phyloP scores from a whole-genome alignment of 2,113 vertebrate genomes.

The Motacilla alba region DNA sequence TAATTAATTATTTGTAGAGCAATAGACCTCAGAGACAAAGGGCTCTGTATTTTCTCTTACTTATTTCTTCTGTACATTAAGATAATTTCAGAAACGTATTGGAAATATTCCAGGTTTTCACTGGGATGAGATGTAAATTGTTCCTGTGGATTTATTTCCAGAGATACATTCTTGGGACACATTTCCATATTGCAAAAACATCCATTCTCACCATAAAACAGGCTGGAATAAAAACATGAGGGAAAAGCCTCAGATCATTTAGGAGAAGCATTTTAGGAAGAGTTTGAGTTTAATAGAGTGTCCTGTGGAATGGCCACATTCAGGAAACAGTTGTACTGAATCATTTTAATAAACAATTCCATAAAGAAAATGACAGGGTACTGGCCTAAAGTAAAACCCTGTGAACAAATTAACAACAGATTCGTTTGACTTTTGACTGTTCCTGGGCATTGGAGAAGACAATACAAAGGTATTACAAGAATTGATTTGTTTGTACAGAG shows the following conservation, averaged over 20 bases:
- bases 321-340: not conserved
- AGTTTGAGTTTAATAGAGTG: not conserved
- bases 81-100: not conserved
- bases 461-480: not conserved
- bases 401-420: not conserved
- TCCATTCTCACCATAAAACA: not conserved
- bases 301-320: not conserved
- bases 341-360: not conserved
- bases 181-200: not conserved
- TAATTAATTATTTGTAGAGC: conserved; percentile 54
- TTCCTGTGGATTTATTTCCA: not conserved
- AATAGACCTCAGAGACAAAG: conserved; percentile 3
- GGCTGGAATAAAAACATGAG: not conserved
- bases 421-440: not conserved
- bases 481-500: not conserved
- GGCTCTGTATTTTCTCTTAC: not conserved
- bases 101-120: not conserved
- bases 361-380: not conserved
- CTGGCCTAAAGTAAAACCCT: not conserved
- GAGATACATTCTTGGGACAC: not conserved
- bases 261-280: not conserved
- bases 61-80: not conserved
- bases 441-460: not conserved
- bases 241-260: not conserved
- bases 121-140: not conserved